Evolutionary conservation across 1,140 invertebrate species (phyloP), one percentile per base, ranked within the genome.

Genomic region (Vanessa atalanta): DNA sequence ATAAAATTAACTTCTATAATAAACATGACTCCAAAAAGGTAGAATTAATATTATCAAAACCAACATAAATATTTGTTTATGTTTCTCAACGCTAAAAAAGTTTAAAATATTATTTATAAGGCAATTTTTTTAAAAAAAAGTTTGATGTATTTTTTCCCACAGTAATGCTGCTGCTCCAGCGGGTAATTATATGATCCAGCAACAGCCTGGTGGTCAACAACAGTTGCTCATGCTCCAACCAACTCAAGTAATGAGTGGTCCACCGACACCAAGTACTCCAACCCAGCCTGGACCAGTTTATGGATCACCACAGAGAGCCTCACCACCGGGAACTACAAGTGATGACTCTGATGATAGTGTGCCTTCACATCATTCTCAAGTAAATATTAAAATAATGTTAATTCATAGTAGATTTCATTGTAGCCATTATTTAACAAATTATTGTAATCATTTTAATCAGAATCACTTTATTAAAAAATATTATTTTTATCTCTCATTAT

Each of bases 311-410:
- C 92, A 91, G 68, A 86, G 92, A 82, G 88, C 94, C 82, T 89
- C 95, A 93, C 91, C 94, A 91, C 83, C 95, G 93, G 87, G 95
- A 66, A 95, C 96, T 43, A 97, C 96, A 12, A 97, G 96, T 90
- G 97, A 98, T 87, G 97, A 97, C 82, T 97, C 96, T 83, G 97
- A 98, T 90, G 97, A 98, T 84, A 97, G 96, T 89, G 96, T 97
- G 23, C 96, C 96, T 48, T 93, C 93, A 72, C 95, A 93, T 72
- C 89, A 93, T 76, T 89, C 91, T 63, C 91, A 93, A 86, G 91
- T 93, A 83, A 75, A 72, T 67, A 68, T 70, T 15, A 63, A 65
- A 23, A 7, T 37, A 31, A 15, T 55, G 51, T 65, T 60, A 48
- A 13, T 65, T 60, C 43, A 57, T 53, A 67, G 63, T 65, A 55